phyloP scores from a whole-genome alignment of 2,797 vertebrate species.

The Caiman crocodilus region DNA sequence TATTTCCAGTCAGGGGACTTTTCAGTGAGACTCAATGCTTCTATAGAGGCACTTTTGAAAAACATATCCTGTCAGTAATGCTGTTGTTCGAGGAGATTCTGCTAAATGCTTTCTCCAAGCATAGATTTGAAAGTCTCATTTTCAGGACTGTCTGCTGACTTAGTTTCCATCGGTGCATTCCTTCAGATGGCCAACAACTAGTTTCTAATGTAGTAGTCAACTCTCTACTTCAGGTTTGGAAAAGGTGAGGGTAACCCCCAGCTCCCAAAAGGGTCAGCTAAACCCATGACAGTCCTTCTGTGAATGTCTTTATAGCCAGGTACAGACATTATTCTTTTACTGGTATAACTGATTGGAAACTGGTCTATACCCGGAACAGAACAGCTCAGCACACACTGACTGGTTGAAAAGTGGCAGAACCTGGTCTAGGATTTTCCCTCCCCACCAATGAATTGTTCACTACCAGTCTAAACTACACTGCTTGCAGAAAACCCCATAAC shows the following conservation, averaged over 20 bases:
- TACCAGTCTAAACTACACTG: no score
- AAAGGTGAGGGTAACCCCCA: background rate
- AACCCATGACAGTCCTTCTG: background rate
- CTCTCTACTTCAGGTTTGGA: background rate
- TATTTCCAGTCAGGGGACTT: background rate
- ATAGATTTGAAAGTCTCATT: background rate
- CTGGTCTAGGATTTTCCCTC: no score
- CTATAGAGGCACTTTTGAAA: background rate
- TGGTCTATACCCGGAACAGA: no score
- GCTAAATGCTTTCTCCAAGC: background rate
- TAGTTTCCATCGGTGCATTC: background rate
- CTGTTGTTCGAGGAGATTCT: background rate
- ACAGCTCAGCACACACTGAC: no score
- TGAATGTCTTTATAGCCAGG: no score
- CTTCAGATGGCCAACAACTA: background rate
- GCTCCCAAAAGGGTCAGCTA: background rate
- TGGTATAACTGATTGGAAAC: no score
- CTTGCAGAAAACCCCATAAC: no score
- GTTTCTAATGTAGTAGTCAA: slow-evolving; percentile 11
- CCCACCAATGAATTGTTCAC: no score
- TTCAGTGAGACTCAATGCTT: background rate
- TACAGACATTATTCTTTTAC: no score
- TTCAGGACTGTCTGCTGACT: background rate
- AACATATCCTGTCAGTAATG: background rate
- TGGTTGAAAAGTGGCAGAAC: no score